Conservation (phyloP, 2,113 vertebrate species). For the Prolemur simus region DNA sequence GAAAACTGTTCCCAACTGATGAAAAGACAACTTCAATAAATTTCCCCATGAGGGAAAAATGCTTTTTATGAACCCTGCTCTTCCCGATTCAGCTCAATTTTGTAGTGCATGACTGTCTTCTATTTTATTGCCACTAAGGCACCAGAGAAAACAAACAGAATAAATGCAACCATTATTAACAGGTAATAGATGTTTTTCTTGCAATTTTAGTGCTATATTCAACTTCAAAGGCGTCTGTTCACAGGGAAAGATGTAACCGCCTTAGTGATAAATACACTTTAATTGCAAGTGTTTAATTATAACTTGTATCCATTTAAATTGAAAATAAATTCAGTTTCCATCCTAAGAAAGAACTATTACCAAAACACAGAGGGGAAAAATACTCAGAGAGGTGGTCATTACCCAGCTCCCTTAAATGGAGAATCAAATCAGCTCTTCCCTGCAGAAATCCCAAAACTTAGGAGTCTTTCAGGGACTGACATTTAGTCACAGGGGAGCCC, state of each 20-base stretch:
- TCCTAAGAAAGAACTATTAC: not conserved
- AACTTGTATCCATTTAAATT: not conserved
- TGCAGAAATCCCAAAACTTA: not conserved
- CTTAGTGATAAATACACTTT: not conserved
- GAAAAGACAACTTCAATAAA: not conserved
- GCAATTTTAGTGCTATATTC: not conserved
- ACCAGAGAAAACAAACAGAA: slow-evolving; percentile 28
- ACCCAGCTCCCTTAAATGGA: not conserved
- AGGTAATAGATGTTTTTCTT: not conserved
- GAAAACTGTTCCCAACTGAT: not conserved
- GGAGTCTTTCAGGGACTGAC: not conserved
- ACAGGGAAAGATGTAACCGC: not conserved
- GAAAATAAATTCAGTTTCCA: not conserved
- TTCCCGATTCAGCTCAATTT: not conserved
- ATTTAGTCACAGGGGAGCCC: not conserved
- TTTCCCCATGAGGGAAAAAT: not conserved
- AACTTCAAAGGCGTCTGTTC: not conserved
- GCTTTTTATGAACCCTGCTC: not conserved
- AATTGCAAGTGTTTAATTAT: slow-evolving; percentile 34
- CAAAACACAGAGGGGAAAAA: not conserved
- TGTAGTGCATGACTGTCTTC: not conserved
- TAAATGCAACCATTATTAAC: not conserved
- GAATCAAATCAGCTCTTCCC: not conserved
- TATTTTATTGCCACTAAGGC: not conserved
- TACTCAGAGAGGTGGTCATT: not conserved